Evolutionary conservation across 2,888 invertebrate species (phyloP).

Genomic region (Lasioglossum leucozonium): DNA sequence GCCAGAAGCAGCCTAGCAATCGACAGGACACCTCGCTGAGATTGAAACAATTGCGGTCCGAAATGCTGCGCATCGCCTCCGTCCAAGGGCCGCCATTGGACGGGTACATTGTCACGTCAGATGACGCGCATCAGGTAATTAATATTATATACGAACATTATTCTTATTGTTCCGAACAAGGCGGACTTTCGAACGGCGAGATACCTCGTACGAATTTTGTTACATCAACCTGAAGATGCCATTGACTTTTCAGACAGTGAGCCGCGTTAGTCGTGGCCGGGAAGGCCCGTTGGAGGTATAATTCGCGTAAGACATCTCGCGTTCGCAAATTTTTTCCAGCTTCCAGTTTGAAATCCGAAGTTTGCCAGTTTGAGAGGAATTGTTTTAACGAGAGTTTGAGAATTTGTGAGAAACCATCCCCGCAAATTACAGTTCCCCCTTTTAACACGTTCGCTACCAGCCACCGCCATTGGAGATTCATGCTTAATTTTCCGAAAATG

Average conservation of each 20-base stretch:
- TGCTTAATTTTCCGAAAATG: too few relatives aligned
- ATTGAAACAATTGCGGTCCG: constrained; percentile 83
- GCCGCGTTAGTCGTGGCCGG: constrained; percentile 70
- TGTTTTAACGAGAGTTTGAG: background rate
- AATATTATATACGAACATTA: background rate
- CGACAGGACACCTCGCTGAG: constrained; percentile 84
- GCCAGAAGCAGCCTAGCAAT: constrained; percentile 82
- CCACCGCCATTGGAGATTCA: background rate
- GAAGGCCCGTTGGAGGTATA: constrained; percentile 74
- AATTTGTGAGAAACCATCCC: background rate
- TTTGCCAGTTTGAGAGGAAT: constrained; percentile 11
- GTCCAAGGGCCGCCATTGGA: constrained; percentile 86
- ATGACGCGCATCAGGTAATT: constrained; percentile 92
- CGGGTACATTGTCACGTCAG: constrained; percentile 91
- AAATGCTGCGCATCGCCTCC: constrained; percentile 85
- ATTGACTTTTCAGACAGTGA: constrained; percentile 74
- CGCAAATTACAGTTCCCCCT: background rate
- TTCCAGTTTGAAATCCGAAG: constrained; percentile 1
- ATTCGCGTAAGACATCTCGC: constrained; percentile 43
- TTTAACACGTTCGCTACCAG: background rate
- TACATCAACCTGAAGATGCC: background rate
- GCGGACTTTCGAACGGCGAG: background rate
- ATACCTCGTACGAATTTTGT: background rate
- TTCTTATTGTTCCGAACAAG: background rate
- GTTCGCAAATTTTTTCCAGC: constrained; percentile 21